phyloP scores from a whole-genome alignment of 2,888 invertebrate genomes.

The Spatulosminthurus flaviceps region DNA sequence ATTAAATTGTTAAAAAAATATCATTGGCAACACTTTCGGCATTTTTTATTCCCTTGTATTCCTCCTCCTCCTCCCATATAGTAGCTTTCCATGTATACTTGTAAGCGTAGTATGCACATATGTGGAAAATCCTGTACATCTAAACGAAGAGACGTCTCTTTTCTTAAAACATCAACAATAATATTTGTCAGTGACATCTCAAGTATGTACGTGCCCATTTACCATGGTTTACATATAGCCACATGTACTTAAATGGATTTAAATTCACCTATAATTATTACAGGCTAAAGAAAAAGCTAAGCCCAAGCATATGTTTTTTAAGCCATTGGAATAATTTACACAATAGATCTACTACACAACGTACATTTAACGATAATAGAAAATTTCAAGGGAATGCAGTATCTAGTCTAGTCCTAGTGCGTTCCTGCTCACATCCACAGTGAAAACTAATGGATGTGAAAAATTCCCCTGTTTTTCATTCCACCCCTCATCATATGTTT shows the following conservation, averaged over 20 bases:
- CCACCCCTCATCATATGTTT: background rate
- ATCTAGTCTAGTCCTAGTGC: too few species aligned
- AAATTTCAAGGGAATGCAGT: too few species aligned
- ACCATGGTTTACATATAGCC: too few species aligned
- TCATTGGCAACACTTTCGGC: slow-evolving; percentile 32
- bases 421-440: background rate
- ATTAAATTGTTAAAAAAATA: slow-evolving; percentile 23
- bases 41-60: slow-evolving; percentile 34
- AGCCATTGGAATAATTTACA: slow-evolving; percentile 11
- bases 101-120: too few species aligned
- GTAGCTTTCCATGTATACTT: too few species aligned
- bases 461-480: slow-evolving; percentile 8
- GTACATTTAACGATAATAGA: too few species aligned
- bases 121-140: too few species aligned
- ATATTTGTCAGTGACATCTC: slow-evolving; percentile 2
- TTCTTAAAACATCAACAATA: slow-evolving; percentile 34
- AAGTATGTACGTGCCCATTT: background rate
- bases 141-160: background rate
- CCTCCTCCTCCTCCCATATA: background rate
- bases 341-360: background rate
- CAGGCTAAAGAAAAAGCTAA: too few species aligned
- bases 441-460: background rate
- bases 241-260: too few species aligned
- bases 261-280: too few species aligned
- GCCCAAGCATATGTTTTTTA: background rate